Evolutionary conservation across 2,888 invertebrate species (phyloP), one percentile per base, ranked within the genome.

Genomic region (Hetaerina titia): DNA sequence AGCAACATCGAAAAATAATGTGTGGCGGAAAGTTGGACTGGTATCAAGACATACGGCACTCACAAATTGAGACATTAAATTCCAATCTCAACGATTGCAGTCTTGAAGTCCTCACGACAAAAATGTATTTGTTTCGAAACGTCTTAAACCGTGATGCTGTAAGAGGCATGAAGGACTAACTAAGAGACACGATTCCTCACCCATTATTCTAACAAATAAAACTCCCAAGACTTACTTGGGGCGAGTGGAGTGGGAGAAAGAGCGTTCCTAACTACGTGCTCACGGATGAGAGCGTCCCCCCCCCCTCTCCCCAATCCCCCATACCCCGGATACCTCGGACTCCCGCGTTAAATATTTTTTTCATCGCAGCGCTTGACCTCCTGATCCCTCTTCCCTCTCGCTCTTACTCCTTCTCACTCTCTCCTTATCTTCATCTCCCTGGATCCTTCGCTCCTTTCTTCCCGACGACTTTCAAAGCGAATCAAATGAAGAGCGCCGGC

Each of bases 341-440:
- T 13, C 31, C 81, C 15, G n/a, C n/a, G 25, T 31, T 25, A 4
- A 31, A 15, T 81, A 31, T 81, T 81, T 81, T 45, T 81, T 81
- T 31, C 81, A 31, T 31, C 81, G 81, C 69, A 81, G 25, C 25
- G 31, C 31, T 81, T 81, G 81, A 81, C 81, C 81, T 31, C 81
- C 31, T 31, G 81, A 81, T 31, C 81, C 22, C 22, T 9, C 81
- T 25, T 5, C 25, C 81, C 81, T 15, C n/a, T 8, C 45, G 4
- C 45, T 45, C 45, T 45, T 45, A 45, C 45, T 45, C 45, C 45
- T n/a, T n/a, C n/a, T n/a, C n/a, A n/a, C 74, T 81, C 60, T 13
- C 69, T 90, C 90, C 90, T 63, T 90, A 64, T 60, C 90, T 88
- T 22, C 56, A 88, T 88, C 88, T 88, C 88, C 88, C 5, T 81